A percentile compares a stretch with the other conserved stretches of the same genome.
Conservation (phyloP, 2,888 invertebrate species). For the Synergus laeviventris region DNA sequence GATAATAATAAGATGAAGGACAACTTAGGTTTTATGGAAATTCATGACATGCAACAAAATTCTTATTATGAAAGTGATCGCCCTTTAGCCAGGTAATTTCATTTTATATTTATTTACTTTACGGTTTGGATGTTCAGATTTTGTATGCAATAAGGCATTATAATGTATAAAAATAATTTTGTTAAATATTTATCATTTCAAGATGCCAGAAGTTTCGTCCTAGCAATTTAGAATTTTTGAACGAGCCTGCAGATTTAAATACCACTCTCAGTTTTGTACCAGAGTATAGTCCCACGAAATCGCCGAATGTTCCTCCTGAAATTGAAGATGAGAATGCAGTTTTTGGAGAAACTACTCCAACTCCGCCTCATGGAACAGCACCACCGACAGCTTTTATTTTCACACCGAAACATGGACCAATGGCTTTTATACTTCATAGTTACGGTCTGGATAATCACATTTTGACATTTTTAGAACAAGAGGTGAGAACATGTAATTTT, state of each 20-base stretch:
- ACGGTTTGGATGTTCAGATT: constrained; percentile 8
- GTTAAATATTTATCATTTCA: constrained; percentile 35
- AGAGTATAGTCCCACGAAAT: constrained; percentile 65
- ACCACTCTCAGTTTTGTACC: constrained; percentile 61
- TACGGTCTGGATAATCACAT: constrained; percentile 64
- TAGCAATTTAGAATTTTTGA: constrained; percentile 56
- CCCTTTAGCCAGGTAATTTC: background rate
- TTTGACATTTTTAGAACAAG: constrained; percentile 68
- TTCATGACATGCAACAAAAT: background rate
- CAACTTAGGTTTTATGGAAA: background rate
- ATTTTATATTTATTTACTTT: constrained; percentile 12
- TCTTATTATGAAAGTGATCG: background rate
- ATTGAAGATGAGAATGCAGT: constrained; percentile 65
- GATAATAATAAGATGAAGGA: background rate
- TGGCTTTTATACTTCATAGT: constrained; percentile 63
- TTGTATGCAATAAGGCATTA: background rate
- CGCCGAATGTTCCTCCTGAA: constrained; percentile 63
- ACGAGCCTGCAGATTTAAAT: constrained; percentile 52
- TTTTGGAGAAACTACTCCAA: constrained; percentile 67
- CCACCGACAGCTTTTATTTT: constrained; percentile 67
- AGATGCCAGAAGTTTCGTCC: constrained; percentile 61
- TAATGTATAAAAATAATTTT: constrained; percentile 28
- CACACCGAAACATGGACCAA: constrained; percentile 60
- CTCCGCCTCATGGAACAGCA: constrained; percentile 66
- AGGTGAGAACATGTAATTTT: constrained; percentile 58